Conservation (phyloP, 2,113 vertebrate species). For the Steatornis caripensis region DNA sequence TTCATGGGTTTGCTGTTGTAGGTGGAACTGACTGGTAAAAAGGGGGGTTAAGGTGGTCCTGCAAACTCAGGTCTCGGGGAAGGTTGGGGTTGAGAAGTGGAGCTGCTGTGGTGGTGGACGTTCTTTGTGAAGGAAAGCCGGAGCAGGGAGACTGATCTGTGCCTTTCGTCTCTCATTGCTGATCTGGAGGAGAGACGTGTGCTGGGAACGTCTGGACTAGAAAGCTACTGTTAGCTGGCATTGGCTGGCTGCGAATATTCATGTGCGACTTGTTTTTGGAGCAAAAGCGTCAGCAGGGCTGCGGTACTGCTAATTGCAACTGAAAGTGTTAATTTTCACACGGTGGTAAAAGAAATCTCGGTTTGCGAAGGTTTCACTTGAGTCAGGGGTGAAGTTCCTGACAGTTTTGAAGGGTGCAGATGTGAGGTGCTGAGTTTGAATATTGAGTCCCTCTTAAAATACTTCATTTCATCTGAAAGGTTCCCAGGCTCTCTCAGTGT, state of each 20-base stretch:
- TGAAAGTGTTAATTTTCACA: slow-evolving; percentile 52
- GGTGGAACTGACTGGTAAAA: not conserved
- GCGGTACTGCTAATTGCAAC: not conserved
- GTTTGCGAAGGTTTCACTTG: not conserved
- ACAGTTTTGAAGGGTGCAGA: not conserved
- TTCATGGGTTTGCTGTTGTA: not conserved
- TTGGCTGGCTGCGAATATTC: slow-evolving; percentile 32
- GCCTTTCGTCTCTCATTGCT: not conserved
- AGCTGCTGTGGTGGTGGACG: not conserved
- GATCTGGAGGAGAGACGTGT: not conserved
- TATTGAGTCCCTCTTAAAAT: not conserved
- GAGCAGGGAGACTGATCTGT: not conserved
- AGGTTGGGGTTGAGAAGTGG: not conserved
- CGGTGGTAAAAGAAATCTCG: not conserved
- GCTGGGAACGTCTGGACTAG: not conserved
- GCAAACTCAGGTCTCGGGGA: not conserved
- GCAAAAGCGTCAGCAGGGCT: not conserved
- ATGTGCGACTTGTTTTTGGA: not conserved
- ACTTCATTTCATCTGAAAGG: not conserved
- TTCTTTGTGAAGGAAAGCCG: not conserved
- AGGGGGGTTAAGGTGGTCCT: not conserved
- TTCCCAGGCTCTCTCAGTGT: not conserved
- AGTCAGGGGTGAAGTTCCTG: not conserved
- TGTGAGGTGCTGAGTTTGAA: not conserved
- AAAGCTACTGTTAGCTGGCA: not conserved